Evolutionary conservation across 1,140 invertebrate species (phyloP).

Genomic region (Physella acuta): DNA sequence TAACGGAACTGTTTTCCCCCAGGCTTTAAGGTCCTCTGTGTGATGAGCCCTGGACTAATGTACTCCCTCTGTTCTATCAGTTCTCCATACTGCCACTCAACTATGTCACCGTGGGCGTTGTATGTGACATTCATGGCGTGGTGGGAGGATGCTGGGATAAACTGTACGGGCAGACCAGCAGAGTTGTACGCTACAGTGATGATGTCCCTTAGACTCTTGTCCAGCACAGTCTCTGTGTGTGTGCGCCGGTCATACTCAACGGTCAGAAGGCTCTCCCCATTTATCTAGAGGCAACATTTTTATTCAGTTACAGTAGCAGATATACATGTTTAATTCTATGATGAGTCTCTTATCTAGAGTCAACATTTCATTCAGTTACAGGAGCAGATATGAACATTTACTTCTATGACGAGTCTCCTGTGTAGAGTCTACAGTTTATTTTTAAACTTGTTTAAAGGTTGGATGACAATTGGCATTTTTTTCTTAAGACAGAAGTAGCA

Average conservation of each 20-base stretch:
- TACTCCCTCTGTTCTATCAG: slow-evolving; percentile 84
- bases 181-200: slow-evolving; percentile 84
- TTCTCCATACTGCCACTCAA: slow-evolving; percentile 86
- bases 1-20: slow-evolving; percentile 77
- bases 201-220: slow-evolving; percentile 77
- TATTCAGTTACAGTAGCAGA: too few species aligned
- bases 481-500: too few species aligned
- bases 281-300: slow-evolving; percentile 46
- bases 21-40: slow-evolving; percentile 74
- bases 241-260: slow-evolving; percentile 88
- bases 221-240: slow-evolving; percentile 85
- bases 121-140: slow-evolving; percentile 82
- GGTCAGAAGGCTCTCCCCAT: slow-evolving; percentile 83
- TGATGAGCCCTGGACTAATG: slow-evolving; percentile 80
- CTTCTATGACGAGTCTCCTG: too few species aligned
- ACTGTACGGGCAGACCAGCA: slow-evolving; percentile 73
- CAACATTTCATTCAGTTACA: too few species aligned
- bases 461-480: too few species aligned
- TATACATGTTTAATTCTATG: too few species aligned
- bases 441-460: too few species aligned
- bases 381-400: too few species aligned
- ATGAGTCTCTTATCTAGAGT: too few species aligned
- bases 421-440: too few species aligned
- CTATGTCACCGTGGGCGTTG: slow-evolving; percentile 79
- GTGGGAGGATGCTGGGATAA: slow-evolving; percentile 65